phyloP scores from a whole-genome alignment of 2,113 vertebrate genomes.

The Menidia beryllina region DNA sequence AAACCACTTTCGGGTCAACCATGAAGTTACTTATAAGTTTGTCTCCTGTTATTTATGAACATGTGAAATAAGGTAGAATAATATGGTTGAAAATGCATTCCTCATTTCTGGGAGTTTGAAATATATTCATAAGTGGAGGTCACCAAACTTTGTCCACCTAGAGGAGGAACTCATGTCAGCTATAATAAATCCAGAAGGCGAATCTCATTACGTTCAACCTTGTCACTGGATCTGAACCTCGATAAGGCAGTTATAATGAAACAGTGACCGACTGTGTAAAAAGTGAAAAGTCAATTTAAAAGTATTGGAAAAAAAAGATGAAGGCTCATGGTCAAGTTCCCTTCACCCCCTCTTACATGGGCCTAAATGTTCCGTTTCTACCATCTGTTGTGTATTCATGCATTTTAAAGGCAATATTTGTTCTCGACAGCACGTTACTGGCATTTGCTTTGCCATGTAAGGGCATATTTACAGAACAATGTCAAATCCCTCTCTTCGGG shows the following conservation, averaged over 20 bases:
- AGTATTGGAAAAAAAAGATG: conserved; percentile 51
- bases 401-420: conserved; percentile 34
- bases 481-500: neutral
- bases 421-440: conserved; percentile 25
- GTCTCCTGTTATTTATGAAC: conserved; percentile 39
- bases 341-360: conserved; percentile 45
- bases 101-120: conserved; percentile 44
- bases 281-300: conserved; percentile 64
- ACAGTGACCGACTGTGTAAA: conserved; percentile 58
- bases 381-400: conserved; percentile 24
- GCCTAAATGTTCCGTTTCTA: conserved; percentile 40
- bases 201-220: conserved; percentile 68
- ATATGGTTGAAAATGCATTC: conserved; percentile 30
- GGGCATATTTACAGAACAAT: conserved; percentile 1
- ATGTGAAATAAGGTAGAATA: conserved; percentile 31
- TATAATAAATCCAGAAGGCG: conserved; percentile 64
- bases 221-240: conserved; percentile 61
- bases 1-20: conserved; percentile 10
- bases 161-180: conserved; percentile 60
- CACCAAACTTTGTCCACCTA: conserved; percentile 61
- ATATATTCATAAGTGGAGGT: conserved; percentile 66
- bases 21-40: conserved; percentile 2
- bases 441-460: conserved; percentile 21
- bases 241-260: conserved; percentile 53
- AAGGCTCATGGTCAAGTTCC: conserved; percentile 59